These are phyloP conservation scores for Ispidina lecontei DNA, from an alignment of 2,797 vertebrate species.

Conservation along the genomic window DNA sequence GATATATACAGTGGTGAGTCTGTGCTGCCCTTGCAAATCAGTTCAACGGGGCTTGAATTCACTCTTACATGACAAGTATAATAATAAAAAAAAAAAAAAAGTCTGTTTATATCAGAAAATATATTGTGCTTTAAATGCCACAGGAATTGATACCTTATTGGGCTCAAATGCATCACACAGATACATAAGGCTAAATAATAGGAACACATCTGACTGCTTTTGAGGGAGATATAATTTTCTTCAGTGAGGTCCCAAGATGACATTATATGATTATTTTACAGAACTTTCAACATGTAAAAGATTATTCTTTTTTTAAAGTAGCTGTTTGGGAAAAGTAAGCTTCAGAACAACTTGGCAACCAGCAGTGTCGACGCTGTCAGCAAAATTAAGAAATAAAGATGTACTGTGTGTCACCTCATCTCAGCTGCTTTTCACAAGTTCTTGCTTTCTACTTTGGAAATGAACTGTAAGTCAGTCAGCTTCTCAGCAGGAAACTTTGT, in stretches of 20 bases:
- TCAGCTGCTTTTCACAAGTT: not conserved
- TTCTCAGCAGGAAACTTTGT: not conserved
- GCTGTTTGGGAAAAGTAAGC: not conserved
- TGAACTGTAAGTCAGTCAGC: not conserved
- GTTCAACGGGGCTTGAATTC: not conserved
- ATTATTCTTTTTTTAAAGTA: not conserved
- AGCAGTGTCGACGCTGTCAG: not conserved
- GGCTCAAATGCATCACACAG: not conserved
- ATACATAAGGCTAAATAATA: not conserved
- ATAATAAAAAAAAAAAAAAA: not conserved
- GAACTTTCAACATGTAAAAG: not conserved
- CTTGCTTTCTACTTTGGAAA: constrained; percentile 12
- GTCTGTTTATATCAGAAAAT: not conserved
- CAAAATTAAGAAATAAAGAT: constrained; percentile 34
- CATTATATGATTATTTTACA: not conserved
- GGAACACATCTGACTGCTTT: not conserved
- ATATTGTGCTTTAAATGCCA: not conserved
- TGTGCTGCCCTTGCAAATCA: not conserved
- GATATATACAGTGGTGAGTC: not conserved
- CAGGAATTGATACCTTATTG: not conserved
- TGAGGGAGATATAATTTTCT: not conserved
- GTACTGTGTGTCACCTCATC: not conserved
- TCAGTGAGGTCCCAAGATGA: not conserved
- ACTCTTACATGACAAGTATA: not conserved
- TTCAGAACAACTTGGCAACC: not conserved